phyloP scores from a whole-genome alignment of 2,888 invertebrate genomes.

The Parthenolecanium corni region DNA sequence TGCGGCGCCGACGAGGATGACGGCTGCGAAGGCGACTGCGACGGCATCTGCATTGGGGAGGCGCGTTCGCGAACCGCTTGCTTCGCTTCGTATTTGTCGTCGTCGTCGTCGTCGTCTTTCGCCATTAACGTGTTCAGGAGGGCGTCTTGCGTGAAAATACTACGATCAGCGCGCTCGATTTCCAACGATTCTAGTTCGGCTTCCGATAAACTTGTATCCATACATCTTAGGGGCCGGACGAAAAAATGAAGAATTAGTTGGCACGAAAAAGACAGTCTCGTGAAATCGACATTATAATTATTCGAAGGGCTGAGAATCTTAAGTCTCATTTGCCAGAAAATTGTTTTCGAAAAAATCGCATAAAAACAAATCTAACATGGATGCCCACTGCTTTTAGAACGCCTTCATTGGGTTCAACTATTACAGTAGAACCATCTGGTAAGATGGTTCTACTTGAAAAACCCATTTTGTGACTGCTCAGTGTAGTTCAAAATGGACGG shows the following conservation, averaged over 20 bases:
- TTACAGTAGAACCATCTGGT: too few species aligned
- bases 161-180: conserved; percentile 48
- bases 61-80: not conserved
- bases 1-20: not conserved
- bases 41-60: conserved; percentile 3
- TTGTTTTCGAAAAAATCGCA: too few species aligned
- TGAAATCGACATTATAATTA: too few species aligned
- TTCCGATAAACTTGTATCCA: conserved; percentile 30
- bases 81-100: not conserved
- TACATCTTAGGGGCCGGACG: conserved; percentile 11
- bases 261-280: too few species aligned
- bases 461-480: too few species aligned
- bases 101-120: conserved; percentile 7
- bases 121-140: conserved; percentile 47
- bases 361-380: too few species aligned
- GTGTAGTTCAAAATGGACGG: too few species aligned
- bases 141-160: conserved; percentile 58
- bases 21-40: not conserved
- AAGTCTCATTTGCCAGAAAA: too few species aligned
- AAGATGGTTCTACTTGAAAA: too few species aligned
- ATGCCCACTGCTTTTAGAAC: too few species aligned
- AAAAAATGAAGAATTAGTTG: not conserved
- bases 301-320: too few species aligned
- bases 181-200: conserved; percentile 30
- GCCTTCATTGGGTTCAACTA: too few species aligned